These are phyloP conservation scores for Drosophila leontia DNA, from an alignment of 1,140 invertebrate genomes.

Conservation along the genomic window DNA sequence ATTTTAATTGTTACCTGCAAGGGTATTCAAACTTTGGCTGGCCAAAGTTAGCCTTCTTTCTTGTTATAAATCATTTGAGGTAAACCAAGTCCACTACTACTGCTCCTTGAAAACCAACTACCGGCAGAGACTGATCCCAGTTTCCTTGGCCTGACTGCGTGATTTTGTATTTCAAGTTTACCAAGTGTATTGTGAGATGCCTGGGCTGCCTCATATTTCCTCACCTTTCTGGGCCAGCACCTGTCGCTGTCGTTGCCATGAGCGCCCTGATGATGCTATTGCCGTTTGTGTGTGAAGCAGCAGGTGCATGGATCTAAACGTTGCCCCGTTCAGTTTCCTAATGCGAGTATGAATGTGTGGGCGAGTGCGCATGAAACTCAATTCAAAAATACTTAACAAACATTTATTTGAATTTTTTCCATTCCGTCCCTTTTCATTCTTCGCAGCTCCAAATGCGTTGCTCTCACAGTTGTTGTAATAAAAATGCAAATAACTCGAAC, in stretches of 20 bases:
- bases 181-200: not conserved
- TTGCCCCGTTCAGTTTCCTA: conserved; percentile 56
- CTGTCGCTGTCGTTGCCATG: conserved; percentile 36
- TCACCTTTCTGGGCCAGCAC: conserved; percentile 12
- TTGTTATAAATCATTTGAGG: no score
- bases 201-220: conserved; percentile 1
- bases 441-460: conserved; percentile 46
- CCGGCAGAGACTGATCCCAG: not conserved
- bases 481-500: conserved; percentile 79
- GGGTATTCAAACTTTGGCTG: no score
- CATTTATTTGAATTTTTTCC: conserved; percentile 79
- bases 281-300: conserved; percentile 61
- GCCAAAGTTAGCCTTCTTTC: no score
- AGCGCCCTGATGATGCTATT: conserved; percentile 35
- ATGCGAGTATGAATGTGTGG: conserved; percentile 47
- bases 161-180: not conserved
- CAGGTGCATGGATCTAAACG: conserved; percentile 64
- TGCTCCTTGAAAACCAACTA: not conserved
- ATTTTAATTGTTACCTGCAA: no score
- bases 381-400: conserved; percentile 83
- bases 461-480: conserved; percentile 77
- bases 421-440: conserved; percentile 20
- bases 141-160: not conserved
- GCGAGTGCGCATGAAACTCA: conserved; percentile 65
- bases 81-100: not conserved